Evolutionary conservation across 2,797 vertebrate species (phyloP).

Genomic region (Darevskia mixta): DNA sequence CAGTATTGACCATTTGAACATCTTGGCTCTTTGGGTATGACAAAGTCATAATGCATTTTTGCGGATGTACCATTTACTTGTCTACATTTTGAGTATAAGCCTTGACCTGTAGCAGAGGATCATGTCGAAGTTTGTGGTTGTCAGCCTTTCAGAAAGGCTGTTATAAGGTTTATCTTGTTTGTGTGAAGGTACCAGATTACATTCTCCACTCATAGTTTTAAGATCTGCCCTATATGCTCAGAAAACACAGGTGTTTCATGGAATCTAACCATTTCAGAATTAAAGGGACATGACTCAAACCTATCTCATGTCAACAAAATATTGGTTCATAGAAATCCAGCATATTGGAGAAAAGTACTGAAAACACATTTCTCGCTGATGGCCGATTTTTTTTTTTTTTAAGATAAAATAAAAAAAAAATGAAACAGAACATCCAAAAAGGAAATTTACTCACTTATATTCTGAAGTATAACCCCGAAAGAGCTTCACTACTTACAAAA

Average conservation of each 20-base stretch:
- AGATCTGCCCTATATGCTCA: background rate
- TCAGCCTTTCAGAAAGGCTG: background rate
- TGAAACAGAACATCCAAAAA: background rate
- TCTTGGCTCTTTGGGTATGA: background rate
- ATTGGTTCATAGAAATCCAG: background rate
- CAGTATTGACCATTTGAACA: background rate
- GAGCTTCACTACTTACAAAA: background rate
- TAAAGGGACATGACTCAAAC: background rate
- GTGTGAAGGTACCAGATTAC: background rate
- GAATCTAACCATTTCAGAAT: background rate
- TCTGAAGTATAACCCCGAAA: background rate
- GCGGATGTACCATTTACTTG: background rate
- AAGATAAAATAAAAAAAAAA: no score
- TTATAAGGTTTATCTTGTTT: background rate
- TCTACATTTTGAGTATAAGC: background rate
- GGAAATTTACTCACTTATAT: background rate
- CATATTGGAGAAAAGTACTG: background rate
- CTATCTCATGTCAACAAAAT: background rate
- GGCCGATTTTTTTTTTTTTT: background rate
- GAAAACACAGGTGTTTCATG: background rate
- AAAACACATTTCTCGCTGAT: background rate
- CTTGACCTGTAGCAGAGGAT: background rate
- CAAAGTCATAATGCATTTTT: background rate
- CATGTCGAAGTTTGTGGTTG: background rate
- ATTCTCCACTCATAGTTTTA: background rate